These are phyloP conservation scores for Hypotaenidia philippensis DNA, from an alignment of 2,797 vertebrate species.

Conservation along the genomic window DNA sequence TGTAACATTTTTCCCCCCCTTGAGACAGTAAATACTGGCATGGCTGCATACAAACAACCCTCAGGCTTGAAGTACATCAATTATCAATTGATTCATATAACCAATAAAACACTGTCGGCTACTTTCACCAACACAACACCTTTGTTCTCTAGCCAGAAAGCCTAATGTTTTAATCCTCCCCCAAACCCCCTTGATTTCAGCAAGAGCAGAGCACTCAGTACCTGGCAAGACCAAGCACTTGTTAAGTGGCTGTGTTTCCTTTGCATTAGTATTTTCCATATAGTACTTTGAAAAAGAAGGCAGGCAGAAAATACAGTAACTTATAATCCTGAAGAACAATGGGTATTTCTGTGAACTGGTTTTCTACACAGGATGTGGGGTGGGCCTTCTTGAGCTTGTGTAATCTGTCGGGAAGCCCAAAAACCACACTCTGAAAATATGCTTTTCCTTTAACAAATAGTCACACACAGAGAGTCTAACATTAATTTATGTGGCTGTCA, in stretches of 20 bases:
- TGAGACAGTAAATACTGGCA: neutral
- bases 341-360: conserved; percentile 56
- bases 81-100: neutral
- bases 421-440: conserved; percentile 57
- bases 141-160: neutral
- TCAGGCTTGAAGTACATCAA: neutral
- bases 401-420: conserved; percentile 58
- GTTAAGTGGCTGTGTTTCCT: conserved; percentile 26
- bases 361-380: conserved; percentile 68
- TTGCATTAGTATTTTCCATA: conserved; percentile 29
- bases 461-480: neutral
- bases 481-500: neutral
- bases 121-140: neutral
- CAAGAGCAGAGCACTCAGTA: neutral
- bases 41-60: neutral
- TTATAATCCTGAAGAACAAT: conserved; percentile 57
- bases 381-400: conserved; percentile 50
- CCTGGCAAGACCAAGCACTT: conserved; percentile 5
- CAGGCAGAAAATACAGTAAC: conserved; percentile 17
- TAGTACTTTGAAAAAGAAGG: neutral
- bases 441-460: conserved; percentile 38
- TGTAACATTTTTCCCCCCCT: neutral
- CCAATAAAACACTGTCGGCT: neutral
- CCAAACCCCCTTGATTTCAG: neutral
- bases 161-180: neutral